Evolutionary conservation across 2,888 invertebrate species (phyloP), one percentile per base, ranked within the genome.

Genomic region (Dicycla oo): DNA sequence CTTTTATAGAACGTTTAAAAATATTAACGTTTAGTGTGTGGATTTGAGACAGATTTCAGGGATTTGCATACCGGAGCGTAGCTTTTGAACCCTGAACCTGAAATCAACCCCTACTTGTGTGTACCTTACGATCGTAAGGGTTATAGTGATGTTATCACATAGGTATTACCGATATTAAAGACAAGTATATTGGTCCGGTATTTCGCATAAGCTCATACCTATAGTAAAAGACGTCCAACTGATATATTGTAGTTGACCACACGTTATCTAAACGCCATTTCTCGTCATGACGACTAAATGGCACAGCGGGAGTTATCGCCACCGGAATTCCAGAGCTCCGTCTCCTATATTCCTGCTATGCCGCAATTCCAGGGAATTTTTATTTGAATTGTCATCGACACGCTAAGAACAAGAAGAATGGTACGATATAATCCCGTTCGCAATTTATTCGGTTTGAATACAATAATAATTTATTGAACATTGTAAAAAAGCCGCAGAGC

Each of bases 221-320:
- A 43, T 60, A 13, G 6, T 56, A 62, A 58, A n/a, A 51, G 11
- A 61, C 26, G 8, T 38, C 20, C 30, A 45, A 51, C 38, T 3
- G 61, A 45, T 23, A 67, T 51, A 30, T 2, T n/a, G 30, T 30
- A 45, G 51, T 68, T 49, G 56, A 61, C 43, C 58, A 23, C 66
- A 58, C 60, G n/a, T 60, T 67, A 73, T 54, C 60, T 43, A 49
- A 23, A 74, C 20, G 45, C 45, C 64, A n/a, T 74, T 51, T 30
- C 47, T 74, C 53, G 75, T 13, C 30, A 49, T 43, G 54, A 23
- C 23, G 76, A 61, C 61, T 69, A 76, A 75, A 62, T 69, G 61
- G 69, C 49, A 68, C 68, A 49, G 67, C 13, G 26, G 60, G 60
- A 75, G 20, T 49, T 61, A 68, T 58, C 38, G 30, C 51, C 45